Evolutionary conservation across 2,113 vertebrate species (phyloP), one percentile per base, ranked within the genome.

Genomic region (Illadopsis cleaveri): DNA sequence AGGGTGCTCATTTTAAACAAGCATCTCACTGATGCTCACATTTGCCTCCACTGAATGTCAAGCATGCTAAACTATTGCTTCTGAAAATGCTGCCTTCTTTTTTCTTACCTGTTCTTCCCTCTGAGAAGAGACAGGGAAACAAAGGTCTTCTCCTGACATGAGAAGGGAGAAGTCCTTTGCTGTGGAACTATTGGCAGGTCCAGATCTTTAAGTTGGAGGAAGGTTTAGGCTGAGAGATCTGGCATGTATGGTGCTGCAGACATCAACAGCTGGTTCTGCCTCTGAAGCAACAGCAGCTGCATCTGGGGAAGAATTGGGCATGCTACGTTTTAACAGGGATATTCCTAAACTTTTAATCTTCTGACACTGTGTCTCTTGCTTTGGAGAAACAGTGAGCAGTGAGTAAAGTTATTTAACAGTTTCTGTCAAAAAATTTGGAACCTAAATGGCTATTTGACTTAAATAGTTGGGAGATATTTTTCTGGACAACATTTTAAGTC

Each of bases 121-220:
- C 14, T 8, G 12, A 76, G 45, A 61, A 53, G n/a, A 23, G 44
- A 28, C 9, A 31, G 21, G 22, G 20, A 82, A 84, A 21, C 5
- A 42, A 28, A 42, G 30, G 15, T 8, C 15, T 56, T 10, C 14
- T 31, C 21, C 11, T 68, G 51, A 10, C 0, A 0, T 15, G 14
- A 76, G 40, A 10, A 77, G 5, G 7, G 16, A 35, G 0, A 1
- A 65, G 12, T 44, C 14, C 33, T 79, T 44, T 42, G 16, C 42
- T 85, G 17, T 33, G 15, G 19, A 87, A 72, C 13, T 11, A 6
- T 8, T 91, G 50, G 15, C 27, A 69, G 18, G 35, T 37, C 42
- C 37, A 48, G 33, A 35, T 40, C 22, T 22, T 75, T 47, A 44
- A 40, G 48, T 23, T 37, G 35, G 23, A 72, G 53, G 35, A 66